A percentile compares a stretch with the other conserved stretches of the same genome.
Evolutionary conservation across 1,140 invertebrate genomes (phyloP).

Genomic region (Cyclargus thomasi): DNA sequence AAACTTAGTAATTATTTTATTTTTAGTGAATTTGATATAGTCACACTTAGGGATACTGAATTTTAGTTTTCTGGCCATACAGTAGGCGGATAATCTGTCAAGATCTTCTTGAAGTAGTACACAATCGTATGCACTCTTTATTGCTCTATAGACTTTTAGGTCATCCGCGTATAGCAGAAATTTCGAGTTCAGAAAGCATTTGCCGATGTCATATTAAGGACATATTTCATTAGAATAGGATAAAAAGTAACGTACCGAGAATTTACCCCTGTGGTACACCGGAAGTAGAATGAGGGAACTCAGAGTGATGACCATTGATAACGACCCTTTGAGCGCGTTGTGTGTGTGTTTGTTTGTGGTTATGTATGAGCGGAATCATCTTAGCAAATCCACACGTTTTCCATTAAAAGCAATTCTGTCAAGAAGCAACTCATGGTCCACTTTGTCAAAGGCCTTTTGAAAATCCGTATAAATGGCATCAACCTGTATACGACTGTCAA

Average conservation of each 20-base stretch:
- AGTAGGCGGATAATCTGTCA: neutral
- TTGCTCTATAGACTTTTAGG: slow-evolving; percentile 1
- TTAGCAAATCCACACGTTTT: slow-evolving; percentile 4
- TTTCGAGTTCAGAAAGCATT: slow-evolving; percentile 17
- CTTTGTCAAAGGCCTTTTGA: slow-evolving; percentile 13
- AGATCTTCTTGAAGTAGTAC: neutral
- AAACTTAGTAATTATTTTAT: neutral
- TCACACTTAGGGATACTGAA: slow-evolving; percentile 18
- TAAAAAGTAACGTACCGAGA: slow-evolving; percentile 14
- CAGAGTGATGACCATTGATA: slow-evolving; percentile 12
- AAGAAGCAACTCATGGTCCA: slow-evolving; percentile 11
- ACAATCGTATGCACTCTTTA: neutral
- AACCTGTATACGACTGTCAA: slow-evolving; percentile 10
- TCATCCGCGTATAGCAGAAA: slow-evolving; percentile 21
- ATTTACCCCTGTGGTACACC: slow-evolving; percentile 20
- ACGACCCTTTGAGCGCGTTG: slow-evolving; percentile 18
- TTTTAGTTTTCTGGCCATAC: neutral
- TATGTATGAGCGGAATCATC: slow-evolving; percentile 16
- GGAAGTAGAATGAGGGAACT: neutral
- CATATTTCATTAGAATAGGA: too few relatives aligned
- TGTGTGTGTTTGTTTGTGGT: too few relatives aligned
- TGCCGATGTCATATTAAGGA: slow-evolving; percentile 16
- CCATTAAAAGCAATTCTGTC: slow-evolving; percentile 11
- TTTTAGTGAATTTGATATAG: slow-evolving; percentile 14
- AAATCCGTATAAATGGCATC: slow-evolving; percentile 16